These are phyloP conservation scores for Sylvietta virens DNA, from an alignment of 2,113 vertebrate genomes.

Conservation along the genomic window DNA sequence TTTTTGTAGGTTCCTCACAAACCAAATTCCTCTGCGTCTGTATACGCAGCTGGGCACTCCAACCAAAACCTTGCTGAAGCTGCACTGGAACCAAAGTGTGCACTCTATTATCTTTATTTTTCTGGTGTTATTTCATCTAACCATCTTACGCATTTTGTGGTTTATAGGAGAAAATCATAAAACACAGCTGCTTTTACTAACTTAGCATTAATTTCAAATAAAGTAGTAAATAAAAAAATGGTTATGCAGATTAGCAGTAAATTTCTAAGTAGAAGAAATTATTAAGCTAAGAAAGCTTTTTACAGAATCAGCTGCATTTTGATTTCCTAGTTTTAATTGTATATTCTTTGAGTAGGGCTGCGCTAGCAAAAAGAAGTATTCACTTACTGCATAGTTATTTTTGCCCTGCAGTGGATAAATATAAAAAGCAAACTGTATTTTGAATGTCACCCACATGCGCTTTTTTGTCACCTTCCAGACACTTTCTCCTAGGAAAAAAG, in stretches of 20 bases:
- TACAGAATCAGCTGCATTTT: neutral
- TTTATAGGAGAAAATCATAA: constrained; percentile 14
- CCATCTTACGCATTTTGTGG: constrained; percentile 25
- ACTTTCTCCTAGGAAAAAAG: neutral
- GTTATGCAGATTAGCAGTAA: neutral
- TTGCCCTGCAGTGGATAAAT: neutral
- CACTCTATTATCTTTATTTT: constrained; percentile 23
- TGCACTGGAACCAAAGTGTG: neutral
- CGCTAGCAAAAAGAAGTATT: neutral
- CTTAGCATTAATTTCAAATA: neutral
- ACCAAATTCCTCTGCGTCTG: constrained; percentile 67
- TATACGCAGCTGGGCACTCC: constrained; percentile 63
- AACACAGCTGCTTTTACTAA: constrained; percentile 31
- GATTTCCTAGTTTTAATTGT: neutral
- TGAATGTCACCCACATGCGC: neutral
- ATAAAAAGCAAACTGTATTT: neutral
- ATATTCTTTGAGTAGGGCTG: neutral
- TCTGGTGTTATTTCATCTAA: constrained; percentile 19
- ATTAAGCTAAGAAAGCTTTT: neutral
- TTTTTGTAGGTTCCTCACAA: constrained; percentile 69
- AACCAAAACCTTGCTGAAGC: constrained; percentile 59
- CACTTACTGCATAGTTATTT: neutral
- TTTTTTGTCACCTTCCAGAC: neutral
- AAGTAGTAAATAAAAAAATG: neutral
- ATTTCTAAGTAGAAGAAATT: no score